Conservation (phyloP, 2,113 vertebrate species). For the Psilopogon haemacephalus region DNA sequence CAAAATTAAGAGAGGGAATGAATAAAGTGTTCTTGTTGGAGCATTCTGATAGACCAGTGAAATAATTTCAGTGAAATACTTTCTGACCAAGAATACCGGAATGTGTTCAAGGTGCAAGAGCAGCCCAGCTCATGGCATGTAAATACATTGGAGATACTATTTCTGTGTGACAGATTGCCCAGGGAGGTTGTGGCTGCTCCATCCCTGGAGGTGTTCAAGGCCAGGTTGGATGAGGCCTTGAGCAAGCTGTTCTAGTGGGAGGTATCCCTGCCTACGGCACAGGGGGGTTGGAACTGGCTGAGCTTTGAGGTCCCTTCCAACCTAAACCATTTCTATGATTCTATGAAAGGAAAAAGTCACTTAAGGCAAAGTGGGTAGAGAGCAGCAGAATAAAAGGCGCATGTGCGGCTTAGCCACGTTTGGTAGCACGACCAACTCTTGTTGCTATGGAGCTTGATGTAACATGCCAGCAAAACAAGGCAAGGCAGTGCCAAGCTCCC, state of each 20-base stretch:
- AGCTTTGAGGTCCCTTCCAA: too few relatives aligned
- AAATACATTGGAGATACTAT: too few relatives aligned
- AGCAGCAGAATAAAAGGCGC: not conserved
- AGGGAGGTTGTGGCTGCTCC: too few relatives aligned
- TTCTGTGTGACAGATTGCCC: slow-evolving; percentile 19
- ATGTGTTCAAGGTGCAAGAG: not conserved
- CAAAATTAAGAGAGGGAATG: not conserved
- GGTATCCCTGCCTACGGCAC: too few relatives aligned
- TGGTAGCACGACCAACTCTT: not conserved
- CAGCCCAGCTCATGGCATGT: not conserved
- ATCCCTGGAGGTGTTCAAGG: too few relatives aligned
- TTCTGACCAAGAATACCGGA: not conserved
- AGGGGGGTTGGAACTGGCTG: too few relatives aligned
- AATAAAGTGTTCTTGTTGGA: not conserved
- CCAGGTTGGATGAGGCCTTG: too few relatives aligned
- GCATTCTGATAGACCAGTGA: not conserved
- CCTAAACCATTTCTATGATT: too few relatives aligned
- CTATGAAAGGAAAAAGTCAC: slow-evolving; percentile 27
- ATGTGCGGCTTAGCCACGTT: not conserved
- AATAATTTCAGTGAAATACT: not conserved
- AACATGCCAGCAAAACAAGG: not conserved
- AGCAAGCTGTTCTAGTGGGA: too few relatives aligned
- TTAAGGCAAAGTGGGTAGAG: not conserved
- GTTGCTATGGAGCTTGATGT: slow-evolving; percentile 55
- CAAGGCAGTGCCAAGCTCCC: not conserved